Evolutionary conservation across 2,888 invertebrate species (phyloP), one percentile per base, ranked within the genome.

Genomic region (Eulithis testata): DNA sequence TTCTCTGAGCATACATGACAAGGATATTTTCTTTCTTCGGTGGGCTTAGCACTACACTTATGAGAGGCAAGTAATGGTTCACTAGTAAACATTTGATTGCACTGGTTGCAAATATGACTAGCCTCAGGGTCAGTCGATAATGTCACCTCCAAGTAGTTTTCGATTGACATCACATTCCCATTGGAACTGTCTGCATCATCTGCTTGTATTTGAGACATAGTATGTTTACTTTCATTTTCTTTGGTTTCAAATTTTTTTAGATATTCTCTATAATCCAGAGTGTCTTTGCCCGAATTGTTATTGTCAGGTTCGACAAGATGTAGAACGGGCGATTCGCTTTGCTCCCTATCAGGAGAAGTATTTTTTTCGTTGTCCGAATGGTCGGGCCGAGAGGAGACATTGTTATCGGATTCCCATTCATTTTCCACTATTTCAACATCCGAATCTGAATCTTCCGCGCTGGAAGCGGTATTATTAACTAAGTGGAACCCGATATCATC

Each of bases 371-470:
- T 90, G 84, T 93, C 93, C n/a, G 93, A 92, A 72, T 85, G 86
- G 70, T 93, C 93, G 73, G 86, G 89, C 75, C 88, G 87, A 66
- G 91, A 89, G 65, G 91, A 91, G 74, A 85, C 87, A 81, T 92
- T 91, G 79, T 91, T 90, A 80, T 92, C 91, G 55, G 91, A 92
- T 75, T 92, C 93, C 91, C 91, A 91, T 77, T 87, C 93, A 83
- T 93, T 93, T 83, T 93, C 93, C 61, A 93, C 89, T 68, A 93
- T 93, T 87, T 93, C 93, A 72, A 93, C 90, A 82, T 93, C 93
- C 21, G 93, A 93, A 86, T 93, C 93, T 5, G 92, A 91, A 68
- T 93, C 93, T 81, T 92, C 91, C 58, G 86, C 93, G 74, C 91
- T 91, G 59, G 92, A 91, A 71, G 82, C 84, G 61, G 89, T 86